Evolutionary conservation across 2,888 invertebrate species (phyloP).

Genomic region (Strigamia transsilvanica): DNA sequence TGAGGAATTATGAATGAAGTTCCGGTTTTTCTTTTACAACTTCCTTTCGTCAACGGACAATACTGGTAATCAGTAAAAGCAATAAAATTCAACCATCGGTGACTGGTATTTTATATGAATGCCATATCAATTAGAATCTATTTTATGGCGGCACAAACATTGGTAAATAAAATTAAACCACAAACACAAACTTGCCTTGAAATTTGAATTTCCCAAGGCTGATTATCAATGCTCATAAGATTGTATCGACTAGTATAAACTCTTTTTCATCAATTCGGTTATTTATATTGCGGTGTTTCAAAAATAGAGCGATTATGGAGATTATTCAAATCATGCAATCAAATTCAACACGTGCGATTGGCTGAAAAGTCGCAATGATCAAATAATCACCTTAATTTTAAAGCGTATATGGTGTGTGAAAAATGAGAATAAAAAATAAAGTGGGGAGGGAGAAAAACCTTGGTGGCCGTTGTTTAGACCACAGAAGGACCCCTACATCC

Average conservation of each 20-base stretch:
- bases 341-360: no score
- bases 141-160: constrained; percentile 16
- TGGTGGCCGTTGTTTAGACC: constrained; percentile 34
- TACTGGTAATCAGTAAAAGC: constrained; percentile 36
- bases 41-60: constrained; percentile 32
- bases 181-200: background rate
- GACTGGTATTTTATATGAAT: constrained; percentile 20
- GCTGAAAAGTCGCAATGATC: no score
- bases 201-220: no score
- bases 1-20: constrained; percentile 43
- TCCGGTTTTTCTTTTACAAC: constrained; percentile 48
- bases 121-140: constrained; percentile 26
- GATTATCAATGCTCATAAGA: no score
- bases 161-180: constrained; percentile 5
- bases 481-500: constrained; percentile 37
- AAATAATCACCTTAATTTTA: background rate
- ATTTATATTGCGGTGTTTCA: no score
- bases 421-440: constrained; percentile 6
- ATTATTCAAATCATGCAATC: no score
- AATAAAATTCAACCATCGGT: constrained; percentile 44
- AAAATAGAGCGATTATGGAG: no score
- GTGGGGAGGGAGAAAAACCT: background rate
- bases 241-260: no score
- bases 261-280: no score
- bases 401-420: background rate